Percentiles rank a stretch among this genome's conserved stretches.
Conservation (phyloP, 2,888 invertebrate species). For the Cerceris rybyensis region DNA sequence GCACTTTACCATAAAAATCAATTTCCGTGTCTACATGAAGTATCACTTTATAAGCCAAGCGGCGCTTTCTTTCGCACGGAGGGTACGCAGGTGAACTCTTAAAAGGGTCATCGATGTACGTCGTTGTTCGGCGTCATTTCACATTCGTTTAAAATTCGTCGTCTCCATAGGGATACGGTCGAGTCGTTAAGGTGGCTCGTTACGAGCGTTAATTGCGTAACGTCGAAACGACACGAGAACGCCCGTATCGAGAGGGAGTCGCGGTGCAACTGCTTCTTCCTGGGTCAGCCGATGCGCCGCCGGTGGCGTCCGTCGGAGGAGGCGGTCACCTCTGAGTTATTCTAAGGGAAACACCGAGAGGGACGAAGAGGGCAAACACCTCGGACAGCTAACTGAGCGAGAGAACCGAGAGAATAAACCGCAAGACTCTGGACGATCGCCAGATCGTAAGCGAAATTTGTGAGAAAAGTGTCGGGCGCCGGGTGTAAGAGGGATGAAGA, state of each 20-base stretch:
- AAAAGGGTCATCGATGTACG: constrained; percentile 1
- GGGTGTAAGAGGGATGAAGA: constrained; percentile 1
- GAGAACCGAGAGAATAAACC: constrained; percentile 46
- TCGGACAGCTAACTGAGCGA: constrained; percentile 18
- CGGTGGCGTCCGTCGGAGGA: constrained; percentile 69
- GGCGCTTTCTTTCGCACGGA: no score
- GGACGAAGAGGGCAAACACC: constrained; percentile 38
- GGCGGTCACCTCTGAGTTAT: constrained; percentile 81
- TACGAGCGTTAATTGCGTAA: constrained; percentile 69
- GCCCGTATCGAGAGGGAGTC: constrained; percentile 75
- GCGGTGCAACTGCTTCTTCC: constrained; percentile 74
- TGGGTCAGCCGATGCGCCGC: constrained; percentile 67
- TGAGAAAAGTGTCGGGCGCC: constrained; percentile 51
- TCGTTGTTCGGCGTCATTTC: background rate
- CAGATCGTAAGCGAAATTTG: constrained; percentile 62
- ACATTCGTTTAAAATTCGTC: constrained; percentile 64
- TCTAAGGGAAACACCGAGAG: constrained; percentile 73
- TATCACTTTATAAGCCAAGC: no score
- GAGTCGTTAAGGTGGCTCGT: constrained; percentile 79
- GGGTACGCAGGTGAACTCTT: background rate
- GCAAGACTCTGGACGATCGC: constrained; percentile 68
- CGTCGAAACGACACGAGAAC: constrained; percentile 56
- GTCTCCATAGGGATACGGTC: constrained; percentile 68
- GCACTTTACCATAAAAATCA: no score
- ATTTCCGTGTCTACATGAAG: no score